phyloP scores from a whole-genome alignment of 2,113 vertebrate species.

The Melanerpes formicivorus region DNA sequence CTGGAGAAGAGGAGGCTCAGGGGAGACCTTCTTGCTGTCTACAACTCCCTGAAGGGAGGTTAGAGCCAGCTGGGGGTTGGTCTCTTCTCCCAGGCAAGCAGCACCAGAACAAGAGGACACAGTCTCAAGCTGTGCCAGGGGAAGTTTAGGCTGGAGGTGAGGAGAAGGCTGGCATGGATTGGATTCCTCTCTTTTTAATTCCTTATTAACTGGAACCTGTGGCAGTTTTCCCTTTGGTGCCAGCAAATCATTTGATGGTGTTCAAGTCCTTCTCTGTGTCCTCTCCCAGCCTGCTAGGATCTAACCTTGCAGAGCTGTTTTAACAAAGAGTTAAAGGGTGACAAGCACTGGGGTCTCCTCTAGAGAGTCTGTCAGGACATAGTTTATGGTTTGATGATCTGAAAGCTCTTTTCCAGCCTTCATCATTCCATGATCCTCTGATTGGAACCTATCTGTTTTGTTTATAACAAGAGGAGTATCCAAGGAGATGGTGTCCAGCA shows the following conservation, averaged over 20 bases:
- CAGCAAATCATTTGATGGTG: neutral
- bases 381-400: too few relatives aligned
- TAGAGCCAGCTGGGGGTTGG: too few relatives aligned
- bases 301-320: neutral
- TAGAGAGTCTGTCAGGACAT: neutral
- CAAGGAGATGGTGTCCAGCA: slow-evolving; percentile 1
- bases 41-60: too few relatives aligned
- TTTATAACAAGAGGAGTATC: neutral
- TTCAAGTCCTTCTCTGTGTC: neutral
- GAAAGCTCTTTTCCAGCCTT: too few relatives aligned
- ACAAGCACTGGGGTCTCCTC: neutral
- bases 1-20: too few relatives aligned
- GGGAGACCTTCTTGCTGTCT: too few relatives aligned
- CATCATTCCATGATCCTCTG: too few relatives aligned
- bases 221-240: neutral
- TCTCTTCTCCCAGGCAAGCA: too few relatives aligned
- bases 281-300: neutral
- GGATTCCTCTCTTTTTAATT: neutral
- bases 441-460: neutral
- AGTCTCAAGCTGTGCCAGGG: too few relatives aligned
- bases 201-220: slow-evolving; percentile 5
- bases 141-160: too few relatives aligned
- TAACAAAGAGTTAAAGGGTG: neutral
- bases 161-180: neutral
- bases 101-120: too few relatives aligned